Base-by-base conservation (phyloP, 1,140 invertebrate genomes). In the Aradophagus sp. region DNA sequence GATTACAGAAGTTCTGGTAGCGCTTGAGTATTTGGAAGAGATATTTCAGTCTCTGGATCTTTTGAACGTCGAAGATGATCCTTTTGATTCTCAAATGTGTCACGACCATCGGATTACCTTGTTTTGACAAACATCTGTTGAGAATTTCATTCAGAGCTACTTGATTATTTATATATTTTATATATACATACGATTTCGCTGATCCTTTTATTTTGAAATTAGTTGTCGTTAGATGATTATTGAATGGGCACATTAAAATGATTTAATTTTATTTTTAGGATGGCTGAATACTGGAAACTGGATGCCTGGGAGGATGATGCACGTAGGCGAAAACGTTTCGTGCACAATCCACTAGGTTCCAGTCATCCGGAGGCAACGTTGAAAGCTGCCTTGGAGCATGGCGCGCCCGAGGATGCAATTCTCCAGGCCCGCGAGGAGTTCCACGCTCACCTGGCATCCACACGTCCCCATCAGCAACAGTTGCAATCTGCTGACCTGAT, bases 231-330 rank as follows among this genome's bases (percentile, higher is more conserved):
- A n/a, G n/a, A n/a, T n/a, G n/a, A n/a, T n/a, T n/a, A n/a, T n/a
- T n/a, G n/a, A n/a, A n/a, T n/a, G n/a, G n/a, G n/a, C n/a, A n/a
- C n/a, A n/a, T n/a, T n/a, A n/a, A n/a, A 23, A 23, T 23, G 8
- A 23, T 23, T 23, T 23, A 8, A 4, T 23, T 8, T 23, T 23
- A 23, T 23, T 35, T 8, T 16, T n/a, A 90, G 87, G 76, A 78
- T 87, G 48, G 84, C 86, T 71, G 91, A 93, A 72, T 98, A 93
- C 86, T 99, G 97, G 96, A 98, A 97, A 84, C 87, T 99, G 52
- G 98, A 99, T 85, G 93, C 94, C 41, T 99, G 98, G 98, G 98
- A 99, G 87, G 98, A 99, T 87, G 98, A 99, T 88, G 96, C 96
- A 13, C 88, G 98, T 19, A 88, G 98, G 53, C 89, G 97, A 53